Conservation (phyloP, 1,140 invertebrate species). For the Globodera ellingtonae region DNA sequence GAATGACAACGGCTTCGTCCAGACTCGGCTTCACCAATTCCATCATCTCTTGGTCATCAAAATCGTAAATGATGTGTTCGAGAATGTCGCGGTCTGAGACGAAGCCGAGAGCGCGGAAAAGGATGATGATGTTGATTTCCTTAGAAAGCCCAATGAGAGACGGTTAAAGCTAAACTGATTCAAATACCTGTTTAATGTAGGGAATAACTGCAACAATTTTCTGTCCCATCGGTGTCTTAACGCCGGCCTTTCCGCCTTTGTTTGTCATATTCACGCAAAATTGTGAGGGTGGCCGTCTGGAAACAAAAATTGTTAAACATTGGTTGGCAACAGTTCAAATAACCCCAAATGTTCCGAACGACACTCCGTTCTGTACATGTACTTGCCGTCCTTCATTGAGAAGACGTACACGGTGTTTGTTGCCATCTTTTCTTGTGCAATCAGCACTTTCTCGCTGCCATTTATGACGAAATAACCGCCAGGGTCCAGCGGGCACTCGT, state of each 20-base stretch:
- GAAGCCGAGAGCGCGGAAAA: conserved; percentile 91
- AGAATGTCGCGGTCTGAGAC: conserved; percentile 94
- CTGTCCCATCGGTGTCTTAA: conserved; percentile 94
- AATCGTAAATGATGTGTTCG: conserved; percentile 83
- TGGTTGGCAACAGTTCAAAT: neutral
- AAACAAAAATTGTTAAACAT: neutral
- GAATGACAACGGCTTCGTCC: conserved; percentile 97
- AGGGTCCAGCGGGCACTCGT: conserved; percentile 97
- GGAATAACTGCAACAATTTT: conserved; percentile 94
- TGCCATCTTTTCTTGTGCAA: conserved; percentile 99
- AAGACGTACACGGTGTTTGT: conserved; percentile 91
- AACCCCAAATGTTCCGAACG: conserved; percentile 82
- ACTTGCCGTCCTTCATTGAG: conserved; percentile 91
- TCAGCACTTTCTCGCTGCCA: conserved; percentile 90
- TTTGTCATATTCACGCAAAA: conserved; percentile 98
- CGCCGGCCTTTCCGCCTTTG: conserved; percentile 71
- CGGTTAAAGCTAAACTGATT: conserved; percentile 9
- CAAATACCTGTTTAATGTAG: conserved; percentile 81
- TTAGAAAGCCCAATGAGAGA: conserved; percentile 65
- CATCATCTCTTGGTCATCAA: conserved; percentile 97
- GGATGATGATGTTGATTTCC: conserved; percentile 99
- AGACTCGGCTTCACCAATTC: conserved; percentile 98
- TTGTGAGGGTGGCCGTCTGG: conserved; percentile 86
- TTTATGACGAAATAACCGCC: conserved; percentile 96
- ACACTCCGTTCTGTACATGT: conserved; percentile 93